A percentile compares a stretch with the other conserved stretches of the same genome.
These are phyloP conservation scores for Drosophila mayaguana DNA, from an alignment of 2,888 invertebrate genomes.

Conservation along the genomic window DNA sequence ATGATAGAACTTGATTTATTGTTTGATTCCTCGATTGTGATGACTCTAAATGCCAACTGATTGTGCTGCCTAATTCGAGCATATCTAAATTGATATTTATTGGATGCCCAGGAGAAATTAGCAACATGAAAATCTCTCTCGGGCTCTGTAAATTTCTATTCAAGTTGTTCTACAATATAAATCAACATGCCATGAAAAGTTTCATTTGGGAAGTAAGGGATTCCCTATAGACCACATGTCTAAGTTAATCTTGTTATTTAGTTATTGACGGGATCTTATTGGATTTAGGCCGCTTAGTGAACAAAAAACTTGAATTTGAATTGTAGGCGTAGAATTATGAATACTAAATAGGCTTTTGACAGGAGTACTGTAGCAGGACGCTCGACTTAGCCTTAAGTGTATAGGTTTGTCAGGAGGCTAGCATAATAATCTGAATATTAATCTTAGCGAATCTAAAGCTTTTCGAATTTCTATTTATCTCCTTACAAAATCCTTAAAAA, in stretches of 20 bases:
- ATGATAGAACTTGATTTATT: constrained; percentile 30
- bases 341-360: background rate
- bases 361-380: too few relatives aligned
- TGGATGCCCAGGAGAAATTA: background rate
- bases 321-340: background rate
- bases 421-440: too few relatives aligned
- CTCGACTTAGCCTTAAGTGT: too few relatives aligned
- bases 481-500: too few relatives aligned
- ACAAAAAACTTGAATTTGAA: background rate
- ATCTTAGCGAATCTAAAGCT: too few relatives aligned
- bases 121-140: background rate
- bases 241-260: background rate
- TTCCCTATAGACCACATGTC: background rate
- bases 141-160: background rate
- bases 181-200: background rate
- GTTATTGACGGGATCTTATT: background rate
- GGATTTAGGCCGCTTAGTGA: background rate
- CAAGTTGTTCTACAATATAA: background rate
- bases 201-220: background rate
- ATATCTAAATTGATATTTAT: background rate
- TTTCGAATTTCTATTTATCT: too few relatives aligned
- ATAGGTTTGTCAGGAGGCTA: too few relatives aligned
- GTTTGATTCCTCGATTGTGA: constrained; percentile 22
- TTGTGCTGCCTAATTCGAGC: background rate
- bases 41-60: constrained; percentile 24